Evolutionary conservation across 2,888 invertebrate species (phyloP), one percentile per base, ranked within the genome.

Genomic region (Doris montereyensis): DNA sequence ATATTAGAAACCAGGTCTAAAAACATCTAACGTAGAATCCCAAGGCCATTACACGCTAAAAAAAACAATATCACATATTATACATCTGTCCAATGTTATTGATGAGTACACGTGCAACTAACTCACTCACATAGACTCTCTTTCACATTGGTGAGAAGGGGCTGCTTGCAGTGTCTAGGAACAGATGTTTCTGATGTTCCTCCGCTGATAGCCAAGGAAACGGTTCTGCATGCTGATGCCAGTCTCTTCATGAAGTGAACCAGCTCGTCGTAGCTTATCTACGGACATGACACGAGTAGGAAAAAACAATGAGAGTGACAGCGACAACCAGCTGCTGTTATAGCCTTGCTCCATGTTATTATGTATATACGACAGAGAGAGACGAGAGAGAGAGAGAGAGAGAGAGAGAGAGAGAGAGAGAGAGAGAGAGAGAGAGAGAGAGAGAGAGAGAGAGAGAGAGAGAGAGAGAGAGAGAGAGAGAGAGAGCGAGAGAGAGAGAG

Each of bases 171-270:
- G 87, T 85, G 65, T 86, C 84, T 68, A 88, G 82, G 79, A 88
- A 89, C 1, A 86, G 10, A 89, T 78, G 65, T 83, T 86, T 21
- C 78, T 84, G 28, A 89, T 85, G 28, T 86, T 85, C 21, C 84
- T 83, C 34, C 88, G 80, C 77, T 87, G 86, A 83, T 87, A 88
- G 34, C 88, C 88, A 41, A 87, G 85, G 84, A 88, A 89, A 60
- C 87, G 85, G 21, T 86, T 82, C 82, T 88, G 88, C 52, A 89
- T 80, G 68, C 83, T 84, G 35, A 88, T 85, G 13, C 87, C 88
- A 0, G 86, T 87, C 41, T 85, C 82, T 72, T 87, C 71, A 88
- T 85, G 71, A 88, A 87, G 62, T 83, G 83, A 5, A 88, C 80
- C 13, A 88, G 77, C 72, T 88, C 88, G 26, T 86, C 82, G 76